phyloP scores from a whole-genome alignment of 2,797 vertebrate species.

The Cygnus olor region DNA sequence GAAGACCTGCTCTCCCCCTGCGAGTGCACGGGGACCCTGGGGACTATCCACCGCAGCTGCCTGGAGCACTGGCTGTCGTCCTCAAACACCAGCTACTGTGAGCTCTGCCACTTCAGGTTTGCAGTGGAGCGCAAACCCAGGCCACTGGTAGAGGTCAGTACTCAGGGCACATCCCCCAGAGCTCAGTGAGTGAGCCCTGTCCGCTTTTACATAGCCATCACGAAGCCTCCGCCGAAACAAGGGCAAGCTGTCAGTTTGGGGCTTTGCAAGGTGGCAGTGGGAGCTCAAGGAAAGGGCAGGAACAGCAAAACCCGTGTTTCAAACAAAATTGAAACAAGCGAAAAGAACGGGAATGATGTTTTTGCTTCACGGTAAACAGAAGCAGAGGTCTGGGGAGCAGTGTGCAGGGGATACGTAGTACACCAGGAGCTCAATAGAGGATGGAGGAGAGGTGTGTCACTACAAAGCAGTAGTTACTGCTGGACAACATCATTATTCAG shows the following conservation, averaged over 20 bases:
- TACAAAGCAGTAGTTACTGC: neutral
- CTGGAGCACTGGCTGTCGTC: slow-evolving; percentile 89
- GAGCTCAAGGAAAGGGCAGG: neutral
- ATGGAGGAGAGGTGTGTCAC: neutral
- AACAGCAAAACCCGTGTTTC: neutral
- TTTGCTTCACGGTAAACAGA: neutral
- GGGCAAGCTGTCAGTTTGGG: neutral
- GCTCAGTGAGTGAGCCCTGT: neutral
- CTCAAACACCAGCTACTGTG: slow-evolving; percentile 89
- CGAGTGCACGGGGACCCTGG: slow-evolving; percentile 85
- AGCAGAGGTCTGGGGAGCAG: neutral
- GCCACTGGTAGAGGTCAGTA: slow-evolving; percentile 84
- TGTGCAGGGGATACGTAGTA: neutral
- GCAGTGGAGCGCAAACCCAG: slow-evolving; percentile 86
- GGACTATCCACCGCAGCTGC: slow-evolving; percentile 89
- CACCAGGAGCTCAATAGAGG: neutral
- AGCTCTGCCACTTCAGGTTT: slow-evolving; percentile 91
- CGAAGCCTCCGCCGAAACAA: neutral
- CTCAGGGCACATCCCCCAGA: neutral
- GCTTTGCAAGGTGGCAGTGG: neutral
- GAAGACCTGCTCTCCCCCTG: slow-evolving; percentile 89
- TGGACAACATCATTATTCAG: neutral
- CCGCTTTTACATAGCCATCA: neutral
- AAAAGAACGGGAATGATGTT: accelerated
- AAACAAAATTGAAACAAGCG: neutral